Evolutionary conservation across 1,140 invertebrate species (phyloP).

Genomic region (Hetaerina americana): DNA sequence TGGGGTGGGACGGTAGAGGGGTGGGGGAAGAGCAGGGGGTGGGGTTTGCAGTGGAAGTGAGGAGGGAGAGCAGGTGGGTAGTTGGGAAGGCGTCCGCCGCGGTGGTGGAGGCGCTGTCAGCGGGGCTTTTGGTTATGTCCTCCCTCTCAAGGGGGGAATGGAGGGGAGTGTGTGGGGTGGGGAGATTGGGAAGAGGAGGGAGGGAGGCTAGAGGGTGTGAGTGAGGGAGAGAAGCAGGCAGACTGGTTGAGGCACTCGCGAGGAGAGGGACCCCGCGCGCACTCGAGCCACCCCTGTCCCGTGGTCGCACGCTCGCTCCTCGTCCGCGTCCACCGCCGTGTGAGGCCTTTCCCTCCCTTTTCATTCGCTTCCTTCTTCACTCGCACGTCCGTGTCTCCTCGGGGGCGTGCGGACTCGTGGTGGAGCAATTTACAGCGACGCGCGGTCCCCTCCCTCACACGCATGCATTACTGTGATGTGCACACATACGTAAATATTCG

Average conservation of each 20-base stretch:
- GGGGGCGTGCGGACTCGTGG: too few species aligned
- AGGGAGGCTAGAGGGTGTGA: neutral
- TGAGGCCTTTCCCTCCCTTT: too few species aligned
- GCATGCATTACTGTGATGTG: too few species aligned
- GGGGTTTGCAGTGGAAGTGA: neutral
- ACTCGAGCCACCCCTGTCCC: too few species aligned
- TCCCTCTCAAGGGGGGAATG: neutral
- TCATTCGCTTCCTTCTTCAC: too few species aligned
- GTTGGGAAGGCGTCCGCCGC: neutral
- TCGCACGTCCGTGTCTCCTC: too few species aligned
- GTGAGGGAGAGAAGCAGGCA: neutral
- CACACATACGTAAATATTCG: too few species aligned
- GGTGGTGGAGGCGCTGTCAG: neutral
- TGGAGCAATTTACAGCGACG: too few species aligned
- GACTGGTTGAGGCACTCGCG: neutral
- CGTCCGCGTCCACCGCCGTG: too few species aligned
- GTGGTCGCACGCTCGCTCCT: neutral
- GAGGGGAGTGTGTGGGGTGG: neutral
- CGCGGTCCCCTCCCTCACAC: too few species aligned
- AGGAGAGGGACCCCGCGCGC: neutral
- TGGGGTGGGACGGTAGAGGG: constrained; percentile 12
- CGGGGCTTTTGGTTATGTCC: neutral
- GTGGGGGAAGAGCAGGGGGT: constrained; percentile 10
- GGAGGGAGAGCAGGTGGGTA: neutral
- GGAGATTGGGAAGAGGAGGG: neutral